These are phyloP conservation scores for Meleagris gallopavo DNA, from an alignment of 2,113 vertebrate genomes.

Conservation along the genomic window DNA sequence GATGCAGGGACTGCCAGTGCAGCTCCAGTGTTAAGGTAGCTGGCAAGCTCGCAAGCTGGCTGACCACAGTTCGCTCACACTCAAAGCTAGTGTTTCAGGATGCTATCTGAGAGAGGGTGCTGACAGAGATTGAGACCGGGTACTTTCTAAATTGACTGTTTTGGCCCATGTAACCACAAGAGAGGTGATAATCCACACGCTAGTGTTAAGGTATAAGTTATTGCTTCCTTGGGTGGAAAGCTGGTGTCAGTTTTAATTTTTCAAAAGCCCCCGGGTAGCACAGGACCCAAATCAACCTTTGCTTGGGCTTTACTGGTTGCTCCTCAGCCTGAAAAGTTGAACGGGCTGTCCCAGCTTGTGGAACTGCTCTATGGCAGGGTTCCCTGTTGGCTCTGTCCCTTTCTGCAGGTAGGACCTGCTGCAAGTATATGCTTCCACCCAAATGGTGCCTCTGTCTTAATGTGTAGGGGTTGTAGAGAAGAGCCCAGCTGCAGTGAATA, in stretches of 20 bases:
- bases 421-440: neutral
- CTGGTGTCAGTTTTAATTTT: neutral
- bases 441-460: neutral
- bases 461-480: neutral
- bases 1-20: neutral
- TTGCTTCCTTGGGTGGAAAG: neutral
- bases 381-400: neutral
- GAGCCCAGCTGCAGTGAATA: neutral
- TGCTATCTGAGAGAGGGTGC: conserved; percentile 9
- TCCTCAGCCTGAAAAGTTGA: neutral
- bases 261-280: fast-evolving
- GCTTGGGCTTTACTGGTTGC: neutral
- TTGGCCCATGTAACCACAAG: conserved; percentile 39
- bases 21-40: neutral
- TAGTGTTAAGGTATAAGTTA: neutral
- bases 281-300: neutral
- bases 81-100: conserved; percentile 48
- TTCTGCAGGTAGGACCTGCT: neutral
- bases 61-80: conserved; percentile 28
- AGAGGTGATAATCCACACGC: neutral
- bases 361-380: neutral
- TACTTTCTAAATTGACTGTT: conserved; percentile 57
- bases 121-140: conserved; percentile 31
- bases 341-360: fast-evolving
- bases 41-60: neutral